These are phyloP conservation scores for Heliconius charithonia DNA, from an alignment of 2,888 invertebrate species.

Conservation along the genomic window DNA sequence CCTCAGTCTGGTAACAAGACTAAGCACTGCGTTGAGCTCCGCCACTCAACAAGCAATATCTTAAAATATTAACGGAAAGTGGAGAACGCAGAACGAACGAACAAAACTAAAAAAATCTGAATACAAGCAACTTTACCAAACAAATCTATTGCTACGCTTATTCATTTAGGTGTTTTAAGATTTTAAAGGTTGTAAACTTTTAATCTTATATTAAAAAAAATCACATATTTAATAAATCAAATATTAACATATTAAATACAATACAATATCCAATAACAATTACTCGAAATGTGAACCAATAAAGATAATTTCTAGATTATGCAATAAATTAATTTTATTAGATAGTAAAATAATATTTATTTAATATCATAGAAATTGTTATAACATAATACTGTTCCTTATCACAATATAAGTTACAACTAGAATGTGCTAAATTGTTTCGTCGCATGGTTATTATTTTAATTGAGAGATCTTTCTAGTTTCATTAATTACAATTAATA, in stretches of 20 bases:
- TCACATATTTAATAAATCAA: neutral
- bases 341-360: neutral
- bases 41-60: too few relatives aligned
- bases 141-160: neutral
- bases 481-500: neutral
- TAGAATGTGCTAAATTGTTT: neutral
- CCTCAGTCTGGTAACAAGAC: too few relatives aligned
- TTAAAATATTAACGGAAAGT: too few relatives aligned
- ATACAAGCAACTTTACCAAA: neutral
- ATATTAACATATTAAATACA: neutral
- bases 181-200: too few relatives aligned
- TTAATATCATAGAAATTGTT: neutral
- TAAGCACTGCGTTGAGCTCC: too few relatives aligned
- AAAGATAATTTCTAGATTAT: constrained; percentile 11
- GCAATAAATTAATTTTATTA: constrained; percentile 12
- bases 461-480: neutral
- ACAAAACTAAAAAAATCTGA: too few relatives aligned
- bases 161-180: neutral
- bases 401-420: neutral
- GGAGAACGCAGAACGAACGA: too few relatives aligned
- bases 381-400: neutral
- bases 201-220: too few relatives aligned
- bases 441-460: neutral
- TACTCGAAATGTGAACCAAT: neutral
- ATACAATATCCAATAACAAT: neutral